phyloP scores from a whole-genome alignment of 1,140 invertebrate genomes.

The Lasaia peninsularis region DNA sequence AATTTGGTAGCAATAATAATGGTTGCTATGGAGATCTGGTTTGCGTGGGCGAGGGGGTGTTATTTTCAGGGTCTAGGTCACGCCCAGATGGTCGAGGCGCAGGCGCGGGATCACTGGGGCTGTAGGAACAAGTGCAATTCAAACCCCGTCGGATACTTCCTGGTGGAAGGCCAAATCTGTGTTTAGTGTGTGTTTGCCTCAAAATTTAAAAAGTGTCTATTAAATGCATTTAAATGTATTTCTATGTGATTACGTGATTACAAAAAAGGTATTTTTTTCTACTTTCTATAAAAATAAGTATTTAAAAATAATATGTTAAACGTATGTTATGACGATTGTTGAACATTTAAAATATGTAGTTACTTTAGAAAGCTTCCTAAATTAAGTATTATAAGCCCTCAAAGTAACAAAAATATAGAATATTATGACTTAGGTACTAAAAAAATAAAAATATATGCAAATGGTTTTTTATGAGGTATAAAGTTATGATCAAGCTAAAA shows the following conservation, averaged over 20 bases:
- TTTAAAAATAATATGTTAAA: neutral
- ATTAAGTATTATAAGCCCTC: too few relatives aligned
- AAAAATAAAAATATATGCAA: too few relatives aligned
- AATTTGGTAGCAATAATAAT: conserved; percentile 35
- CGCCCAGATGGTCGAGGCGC: conserved; percentile 58
- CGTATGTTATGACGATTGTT: too few relatives aligned
- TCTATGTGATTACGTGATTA: neutral
- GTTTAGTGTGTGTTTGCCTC: conserved; percentile 14
- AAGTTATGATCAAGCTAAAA: too few relatives aligned
- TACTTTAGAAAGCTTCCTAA: too few relatives aligned
- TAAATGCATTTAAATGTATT: neutral
- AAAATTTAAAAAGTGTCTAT: neutral
- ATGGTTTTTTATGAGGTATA: too few relatives aligned
- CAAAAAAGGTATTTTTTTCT: neutral
- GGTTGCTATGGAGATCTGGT: conserved; percentile 55
- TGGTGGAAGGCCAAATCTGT: conserved; percentile 30
- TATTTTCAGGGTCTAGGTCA: conserved; percentile 77
- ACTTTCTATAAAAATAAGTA: neutral
- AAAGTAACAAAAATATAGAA: too few relatives aligned
- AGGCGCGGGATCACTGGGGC: conserved; percentile 44
- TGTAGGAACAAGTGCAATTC: conserved; percentile 42
- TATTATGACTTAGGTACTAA: too few relatives aligned
- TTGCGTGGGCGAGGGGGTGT: conserved; percentile 63
- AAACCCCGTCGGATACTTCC: conserved; percentile 44
- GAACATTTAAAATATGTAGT: too few relatives aligned